Percentiles rank a stretch among this genome's conserved stretches.
phyloP scores from a whole-genome alignment of 2,797 vertebrate species.

The Sciaenops ocellatus region DNA sequence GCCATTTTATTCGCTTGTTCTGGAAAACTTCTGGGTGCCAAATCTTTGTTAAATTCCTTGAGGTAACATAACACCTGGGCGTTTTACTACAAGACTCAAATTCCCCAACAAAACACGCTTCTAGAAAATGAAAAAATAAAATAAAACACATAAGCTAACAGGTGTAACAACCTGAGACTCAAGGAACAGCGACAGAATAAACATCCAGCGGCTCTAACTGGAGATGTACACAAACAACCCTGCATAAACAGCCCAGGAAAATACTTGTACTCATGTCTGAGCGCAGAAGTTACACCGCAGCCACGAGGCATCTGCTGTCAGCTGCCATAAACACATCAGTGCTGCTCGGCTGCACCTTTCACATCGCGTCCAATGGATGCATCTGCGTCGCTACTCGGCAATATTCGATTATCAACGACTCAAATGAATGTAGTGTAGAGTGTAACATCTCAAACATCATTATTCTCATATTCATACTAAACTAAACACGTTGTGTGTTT shows the following conservation, averaged over 20 bases:
- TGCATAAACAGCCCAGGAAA: conserved; percentile 22
- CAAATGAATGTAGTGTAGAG: too few species aligned
- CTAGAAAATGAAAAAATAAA: not conserved
- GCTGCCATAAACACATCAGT: conserved; percentile 16
- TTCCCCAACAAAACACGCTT: not conserved
- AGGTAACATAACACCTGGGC: not conserved
- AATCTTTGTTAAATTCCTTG: not conserved
- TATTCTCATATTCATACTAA: not conserved
- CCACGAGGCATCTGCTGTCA: conserved; percentile 42
- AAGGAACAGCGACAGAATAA: not conserved
- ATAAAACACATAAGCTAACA: conserved; percentile 12
- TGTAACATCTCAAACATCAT: not conserved
- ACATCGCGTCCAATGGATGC: conserved; percentile 20
- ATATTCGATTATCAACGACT: not conserved
- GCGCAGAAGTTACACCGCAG: conserved; percentile 9
- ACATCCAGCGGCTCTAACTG: conserved; percentile 30
- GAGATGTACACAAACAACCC: conserved; percentile 42
- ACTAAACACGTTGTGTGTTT: too few species aligned
- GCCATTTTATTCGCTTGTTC: conserved; percentile 8
- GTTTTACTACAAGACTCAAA: not conserved
- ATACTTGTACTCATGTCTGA: conserved; percentile 31
- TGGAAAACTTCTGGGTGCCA: not conserved
- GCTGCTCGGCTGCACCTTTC: conserved; percentile 14
- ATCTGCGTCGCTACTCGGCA: not conserved
- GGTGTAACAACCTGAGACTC: conserved; percentile 22